These are phyloP conservation scores for Tipula lateralis DNA, from an alignment of 2,888 invertebrate genomes.

Conservation along the genomic window DNA sequence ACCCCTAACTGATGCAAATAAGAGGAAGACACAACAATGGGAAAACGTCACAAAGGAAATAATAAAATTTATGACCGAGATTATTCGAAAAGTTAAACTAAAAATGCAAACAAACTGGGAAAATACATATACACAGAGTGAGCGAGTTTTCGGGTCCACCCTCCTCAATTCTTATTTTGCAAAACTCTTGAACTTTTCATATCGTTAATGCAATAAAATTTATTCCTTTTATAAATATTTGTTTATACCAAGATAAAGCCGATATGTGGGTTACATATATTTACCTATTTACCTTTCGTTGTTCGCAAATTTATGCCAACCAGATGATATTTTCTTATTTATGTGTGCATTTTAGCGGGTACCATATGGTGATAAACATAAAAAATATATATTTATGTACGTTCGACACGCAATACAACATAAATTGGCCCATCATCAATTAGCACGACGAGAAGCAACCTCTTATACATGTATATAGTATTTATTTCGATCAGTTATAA, in stretches of 20 bases:
- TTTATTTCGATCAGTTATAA: too few species aligned
- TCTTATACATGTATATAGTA: too few species aligned
- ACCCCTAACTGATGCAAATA: not conserved
- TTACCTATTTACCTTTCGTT: not conserved
- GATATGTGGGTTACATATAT: not conserved
- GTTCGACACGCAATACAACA: not conserved
- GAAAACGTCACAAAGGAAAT: not conserved
- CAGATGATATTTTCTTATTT: not conserved
- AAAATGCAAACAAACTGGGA: not conserved
- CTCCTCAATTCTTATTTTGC: not conserved
- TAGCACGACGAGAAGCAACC: not conserved
- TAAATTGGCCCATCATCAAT: not conserved
- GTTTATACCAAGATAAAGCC: not conserved
- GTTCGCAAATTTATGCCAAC: not conserved
- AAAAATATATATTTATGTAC: too few species aligned
- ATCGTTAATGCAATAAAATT: conserved; percentile 11
- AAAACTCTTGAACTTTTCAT: conserved; percentile 24
- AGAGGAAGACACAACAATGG: not conserved
- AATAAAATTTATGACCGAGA: conserved; percentile 19
- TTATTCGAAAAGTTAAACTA: conserved; percentile 2
- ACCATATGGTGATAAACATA: not conserved
- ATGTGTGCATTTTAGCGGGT: not conserved
- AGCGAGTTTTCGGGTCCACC: not conserved
- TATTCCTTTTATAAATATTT: not conserved
- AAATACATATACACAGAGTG: not conserved